A percentile compares a stretch with the other conserved stretches of the same genome.
phyloP scores from a whole-genome alignment of 2,113 vertebrate species.

The Ceyx margarethae region DNA sequence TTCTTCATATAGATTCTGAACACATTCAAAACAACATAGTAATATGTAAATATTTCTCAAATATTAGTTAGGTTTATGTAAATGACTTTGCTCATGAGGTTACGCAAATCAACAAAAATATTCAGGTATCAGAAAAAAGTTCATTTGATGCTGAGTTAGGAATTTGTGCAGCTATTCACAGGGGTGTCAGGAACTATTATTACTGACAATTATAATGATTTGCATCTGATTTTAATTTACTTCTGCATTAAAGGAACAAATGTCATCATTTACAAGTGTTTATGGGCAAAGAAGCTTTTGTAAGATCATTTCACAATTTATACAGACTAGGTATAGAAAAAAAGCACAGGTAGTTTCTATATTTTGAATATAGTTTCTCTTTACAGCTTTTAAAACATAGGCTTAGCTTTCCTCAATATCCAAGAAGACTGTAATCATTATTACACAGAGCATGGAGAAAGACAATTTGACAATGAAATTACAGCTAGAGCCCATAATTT shows the following conservation, averaged over 20 bases:
- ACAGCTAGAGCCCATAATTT: background rate
- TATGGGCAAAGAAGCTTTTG: background rate
- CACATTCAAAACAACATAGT: slow-evolving; percentile 8
- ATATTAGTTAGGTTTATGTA: background rate
- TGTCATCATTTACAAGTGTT: background rate
- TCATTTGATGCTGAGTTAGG: background rate
- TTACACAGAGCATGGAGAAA: background rate
- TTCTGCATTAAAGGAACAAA: background rate
- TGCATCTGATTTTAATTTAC: background rate
- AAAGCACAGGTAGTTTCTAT: background rate
- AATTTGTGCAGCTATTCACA: background rate
- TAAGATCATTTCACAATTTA: background rate
- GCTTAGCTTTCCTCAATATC: background rate
- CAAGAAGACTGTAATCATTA: background rate
- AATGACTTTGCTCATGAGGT: slow-evolving; percentile 13
- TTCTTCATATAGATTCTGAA: slow-evolving; percentile 28
- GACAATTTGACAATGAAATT: background rate
- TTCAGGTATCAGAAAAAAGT: background rate
- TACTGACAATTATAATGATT: background rate
- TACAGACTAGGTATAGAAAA: background rate
- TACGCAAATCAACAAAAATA: slow-evolving; percentile 33
- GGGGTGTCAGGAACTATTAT: background rate
- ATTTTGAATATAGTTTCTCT: background rate
- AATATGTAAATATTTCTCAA: slow-evolving; percentile 8
- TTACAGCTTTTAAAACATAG: background rate